Percentiles rank a stretch among this genome's conserved stretches.
Conservation (phyloP, 2,113 vertebrate species). For the Sphyrna mokarran region DNA sequence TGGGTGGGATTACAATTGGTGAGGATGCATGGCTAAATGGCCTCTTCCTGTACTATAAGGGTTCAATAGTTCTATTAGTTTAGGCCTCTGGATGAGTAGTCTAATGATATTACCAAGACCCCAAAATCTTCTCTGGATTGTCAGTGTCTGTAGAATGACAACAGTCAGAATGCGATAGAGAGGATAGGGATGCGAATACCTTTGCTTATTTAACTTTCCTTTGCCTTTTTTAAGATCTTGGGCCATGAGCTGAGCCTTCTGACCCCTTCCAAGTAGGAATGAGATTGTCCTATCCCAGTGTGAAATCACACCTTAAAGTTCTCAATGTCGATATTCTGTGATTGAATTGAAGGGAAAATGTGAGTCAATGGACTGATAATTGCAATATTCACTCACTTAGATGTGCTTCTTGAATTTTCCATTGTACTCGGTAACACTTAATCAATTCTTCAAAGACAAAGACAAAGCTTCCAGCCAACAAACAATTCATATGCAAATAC, state of each 20-base stretch:
- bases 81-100: too few species aligned
- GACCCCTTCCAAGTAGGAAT: neutral
- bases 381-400: neutral
- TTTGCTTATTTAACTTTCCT: neutral
- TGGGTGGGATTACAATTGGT: too few species aligned
- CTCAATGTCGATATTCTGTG: neutral
- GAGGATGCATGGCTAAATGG: too few species aligned
- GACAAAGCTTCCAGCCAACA: neutral
- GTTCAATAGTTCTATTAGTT: too few species aligned
- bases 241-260: neutral
- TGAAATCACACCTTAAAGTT: neutral
- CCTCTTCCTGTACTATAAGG: too few species aligned
- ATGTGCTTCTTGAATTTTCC: neutral
- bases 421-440: neutral
- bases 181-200: neutral
- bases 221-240: too few species aligned
- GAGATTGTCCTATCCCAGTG: neutral
- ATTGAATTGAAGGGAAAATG: neutral
- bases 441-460: neutral
- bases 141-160: neutral
- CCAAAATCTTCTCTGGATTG: neutral
- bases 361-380: neutral
- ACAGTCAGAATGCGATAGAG: neutral
- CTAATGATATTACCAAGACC: too few species aligned
- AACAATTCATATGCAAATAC: neutral